Evolutionary conservation across 2,888 invertebrate species (phyloP), one percentile per base, ranked within the genome.

Genomic region (Eremobia ochroleuca): DNA sequence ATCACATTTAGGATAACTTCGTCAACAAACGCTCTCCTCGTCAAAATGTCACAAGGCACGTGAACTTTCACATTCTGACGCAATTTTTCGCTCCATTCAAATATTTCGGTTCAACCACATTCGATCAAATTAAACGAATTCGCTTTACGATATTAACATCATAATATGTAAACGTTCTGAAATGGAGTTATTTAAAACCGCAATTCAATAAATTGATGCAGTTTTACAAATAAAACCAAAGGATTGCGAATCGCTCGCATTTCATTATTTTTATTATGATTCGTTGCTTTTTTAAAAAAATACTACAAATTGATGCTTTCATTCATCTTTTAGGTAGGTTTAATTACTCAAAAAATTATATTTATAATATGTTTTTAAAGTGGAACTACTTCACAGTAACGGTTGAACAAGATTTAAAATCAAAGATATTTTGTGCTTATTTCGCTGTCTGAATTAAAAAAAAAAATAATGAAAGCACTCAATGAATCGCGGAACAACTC

Each of bases 61-160:
- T 64, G 82, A 82, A 76, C 82, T 67, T 79, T 79, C 55, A 79
- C 67, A 82, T 68, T 82, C 4, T 18, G 5, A 9, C n/a, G 18
- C n/a, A 82, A 64, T 58, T 58, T 79, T 68, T 49, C 62, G 28
- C 49, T 64, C 43, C 40, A 34, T 58, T 34, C 15, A 49, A 52
- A 77, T 62, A 62, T 71, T 34, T 28, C 65, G 5, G 31, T 58
- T 64, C 8, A 64, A 40, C 4, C 59, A 40, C 2, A 62, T 81
- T 75, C 43, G n/a, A 66, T 61, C 11, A 58, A 65, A 65, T 74
- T 52, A 65, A 65, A 75, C 52, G 21, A 59, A 75, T 75, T 52
- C 40, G 28, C 15, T 34, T 8, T 49, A 25, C 28, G 2, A 31
- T 59, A n/a, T 15, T 28, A 43, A 77, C 21, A 52, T 4, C 18